A percentile compares a stretch with the other conserved stretches of the same genome.
These are phyloP conservation scores for Eumaeus atala DNA, from an alignment of 1,140 invertebrate genomes.

Conservation along the genomic window DNA sequence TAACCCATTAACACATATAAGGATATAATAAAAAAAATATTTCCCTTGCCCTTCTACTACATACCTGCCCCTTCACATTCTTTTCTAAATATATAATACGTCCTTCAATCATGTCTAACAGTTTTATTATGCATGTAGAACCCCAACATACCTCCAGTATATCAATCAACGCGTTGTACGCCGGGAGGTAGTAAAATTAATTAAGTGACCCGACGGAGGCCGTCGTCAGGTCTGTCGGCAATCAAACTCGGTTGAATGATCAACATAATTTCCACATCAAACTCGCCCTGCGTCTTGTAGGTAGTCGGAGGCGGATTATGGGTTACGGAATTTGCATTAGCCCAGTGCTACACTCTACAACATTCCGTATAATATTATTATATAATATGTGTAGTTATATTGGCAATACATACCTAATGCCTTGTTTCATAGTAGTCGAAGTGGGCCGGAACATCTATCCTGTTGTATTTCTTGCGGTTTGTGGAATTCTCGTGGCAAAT, in stretches of 20 bases:
- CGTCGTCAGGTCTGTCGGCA: slow-evolving; percentile 31
- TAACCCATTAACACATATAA: no score
- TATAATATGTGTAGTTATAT: no score
- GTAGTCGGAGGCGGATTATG: background rate
- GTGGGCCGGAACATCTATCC: no score
- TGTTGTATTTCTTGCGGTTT: no score
- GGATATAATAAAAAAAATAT: no score
- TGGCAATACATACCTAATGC: no score
- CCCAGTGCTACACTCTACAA: background rate
- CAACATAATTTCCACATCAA: slow-evolving; percentile 41
- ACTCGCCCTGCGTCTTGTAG: slow-evolving; percentile 19
- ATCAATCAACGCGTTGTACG: slow-evolving; percentile 14
- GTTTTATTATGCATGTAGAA: slow-evolving; percentile 25
- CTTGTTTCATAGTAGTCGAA: no score
- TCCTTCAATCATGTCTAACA: slow-evolving; percentile 27
- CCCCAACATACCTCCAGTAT: slow-evolving; percentile 28
- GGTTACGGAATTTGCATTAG: background rate
- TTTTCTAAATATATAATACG: no score
- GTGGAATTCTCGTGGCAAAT: no score
- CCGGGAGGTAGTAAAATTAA: slow-evolving; percentile 25
- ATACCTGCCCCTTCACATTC: no score
- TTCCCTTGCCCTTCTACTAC: no score
- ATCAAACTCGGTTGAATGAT: slow-evolving; percentile 40
- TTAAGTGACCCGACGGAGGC: slow-evolving; percentile 26
- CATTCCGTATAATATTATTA: background rate